Evolutionary conservation across 2,797 vertebrate genomes (phyloP).

Genomic region (Leuciscus waleckii): DNA sequence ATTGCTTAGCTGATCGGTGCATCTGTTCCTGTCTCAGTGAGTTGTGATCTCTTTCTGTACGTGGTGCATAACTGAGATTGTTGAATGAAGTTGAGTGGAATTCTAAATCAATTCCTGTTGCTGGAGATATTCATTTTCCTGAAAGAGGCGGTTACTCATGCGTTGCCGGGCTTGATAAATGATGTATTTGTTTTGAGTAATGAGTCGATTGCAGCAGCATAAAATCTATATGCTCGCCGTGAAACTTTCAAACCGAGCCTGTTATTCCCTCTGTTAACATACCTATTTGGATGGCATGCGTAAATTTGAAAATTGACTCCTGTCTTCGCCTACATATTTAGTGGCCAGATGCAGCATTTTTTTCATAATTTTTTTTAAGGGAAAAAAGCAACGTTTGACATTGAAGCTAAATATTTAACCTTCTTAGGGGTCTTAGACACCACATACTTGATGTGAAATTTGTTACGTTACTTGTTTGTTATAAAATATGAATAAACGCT

Average conservation of each 20-base stretch:
- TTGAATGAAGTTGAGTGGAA: slow-evolving; percentile 65
- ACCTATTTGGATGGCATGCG: slow-evolving; percentile 71
- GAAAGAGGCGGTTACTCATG: slow-evolving; percentile 64
- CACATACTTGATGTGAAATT: neutral
- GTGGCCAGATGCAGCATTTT: neutral
- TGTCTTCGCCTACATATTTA: slow-evolving; percentile 3
- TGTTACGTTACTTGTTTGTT: neutral
- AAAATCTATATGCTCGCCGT: slow-evolving; percentile 75
- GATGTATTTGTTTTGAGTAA: slow-evolving; percentile 82
- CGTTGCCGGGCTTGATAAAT: slow-evolving; percentile 77
- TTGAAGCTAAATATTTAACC: neutral
- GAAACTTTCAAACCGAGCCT: slow-evolving; percentile 71
- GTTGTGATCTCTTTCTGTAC: slow-evolving; percentile 10
- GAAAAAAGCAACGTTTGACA: neutral
- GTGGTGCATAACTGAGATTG: slow-evolving; percentile 33
- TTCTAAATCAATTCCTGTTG: slow-evolving; percentile 73
- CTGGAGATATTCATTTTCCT: slow-evolving; percentile 69
- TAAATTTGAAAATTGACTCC: slow-evolving; percentile 64
- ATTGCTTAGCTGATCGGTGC: neutral
- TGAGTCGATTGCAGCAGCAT: slow-evolving; percentile 73
- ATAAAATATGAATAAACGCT: neutral
- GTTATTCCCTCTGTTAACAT: slow-evolving; percentile 75
- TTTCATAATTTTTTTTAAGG: neutral
- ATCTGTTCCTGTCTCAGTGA: slow-evolving; percentile 30
- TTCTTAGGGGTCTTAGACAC: neutral